Percentiles rank a stretch among this genome's conserved stretches.
These are phyloP conservation scores for Argyra leucocephala DNA, from an alignment of 2,888 invertebrate species.

Conservation along the genomic window DNA sequence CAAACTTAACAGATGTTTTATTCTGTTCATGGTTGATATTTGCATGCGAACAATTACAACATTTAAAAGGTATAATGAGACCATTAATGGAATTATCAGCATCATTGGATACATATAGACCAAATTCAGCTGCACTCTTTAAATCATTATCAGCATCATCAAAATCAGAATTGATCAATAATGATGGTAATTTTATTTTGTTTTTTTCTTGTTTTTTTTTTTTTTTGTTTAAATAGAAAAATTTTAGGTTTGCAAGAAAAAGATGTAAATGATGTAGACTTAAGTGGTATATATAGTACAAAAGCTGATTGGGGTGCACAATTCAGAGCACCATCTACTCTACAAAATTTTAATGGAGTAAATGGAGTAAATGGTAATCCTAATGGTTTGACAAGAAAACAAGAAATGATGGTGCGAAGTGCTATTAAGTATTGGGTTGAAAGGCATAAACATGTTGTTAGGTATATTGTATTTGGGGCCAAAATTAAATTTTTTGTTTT, in stretches of 20 bases:
- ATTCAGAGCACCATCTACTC: constrained; percentile 55
- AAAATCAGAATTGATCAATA: constrained; percentile 40
- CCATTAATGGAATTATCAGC: constrained; percentile 80
- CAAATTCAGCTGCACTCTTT: constrained; percentile 62
- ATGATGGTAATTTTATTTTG: constrained; percentile 42
- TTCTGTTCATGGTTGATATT: constrained; percentile 80
- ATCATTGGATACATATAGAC: constrained; percentile 65
- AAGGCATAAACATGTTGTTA: constrained; percentile 77
- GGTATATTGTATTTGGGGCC: constrained; percentile 49
- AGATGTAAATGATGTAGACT: constrained; percentile 54
- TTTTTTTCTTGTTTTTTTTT: no score
- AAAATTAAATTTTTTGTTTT: background rate
- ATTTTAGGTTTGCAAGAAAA: constrained; percentile 33
- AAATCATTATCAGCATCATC: constrained; percentile 48
- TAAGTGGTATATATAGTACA: constrained; percentile 66
- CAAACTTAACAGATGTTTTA: constrained; percentile 60
- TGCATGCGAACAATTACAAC: constrained; percentile 76
- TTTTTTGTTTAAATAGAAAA: background rate
- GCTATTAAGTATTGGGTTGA: constrained; percentile 88
- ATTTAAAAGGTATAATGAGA: constrained; percentile 77
- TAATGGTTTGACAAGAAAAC: constrained; percentile 71
- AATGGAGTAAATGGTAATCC: constrained; percentile 52
- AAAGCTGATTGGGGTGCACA: constrained; percentile 70
- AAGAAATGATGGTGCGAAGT: constrained; percentile 73
- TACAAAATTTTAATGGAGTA: constrained; percentile 50